Evolutionary conservation across 2,888 invertebrate species (phyloP).

Genomic region (Hypercompe scribonia): DNA sequence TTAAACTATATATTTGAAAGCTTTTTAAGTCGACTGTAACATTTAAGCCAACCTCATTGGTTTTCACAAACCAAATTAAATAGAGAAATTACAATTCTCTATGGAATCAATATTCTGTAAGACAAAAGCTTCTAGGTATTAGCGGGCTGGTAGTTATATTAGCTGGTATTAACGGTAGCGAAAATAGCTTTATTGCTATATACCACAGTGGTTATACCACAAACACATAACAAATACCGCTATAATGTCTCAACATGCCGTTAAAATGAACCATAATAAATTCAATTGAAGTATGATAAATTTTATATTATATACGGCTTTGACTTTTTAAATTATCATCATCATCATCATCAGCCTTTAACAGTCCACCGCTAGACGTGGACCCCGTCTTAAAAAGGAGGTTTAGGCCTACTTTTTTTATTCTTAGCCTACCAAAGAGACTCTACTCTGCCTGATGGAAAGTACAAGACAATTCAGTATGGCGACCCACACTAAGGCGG

Average conservation of each 20-base stretch:
- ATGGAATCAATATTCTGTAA: neutral
- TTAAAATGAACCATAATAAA: neutral
- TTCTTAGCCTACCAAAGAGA: too few species aligned
- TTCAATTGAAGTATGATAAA: conserved; percentile 26
- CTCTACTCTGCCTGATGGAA: too few species aligned
- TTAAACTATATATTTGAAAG: neutral
- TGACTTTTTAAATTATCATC: too few species aligned
- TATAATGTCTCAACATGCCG: neutral
- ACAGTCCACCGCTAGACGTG: too few species aligned
- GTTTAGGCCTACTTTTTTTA: too few species aligned
- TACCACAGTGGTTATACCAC: neutral
- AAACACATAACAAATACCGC: neutral
- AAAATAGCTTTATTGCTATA: neutral
- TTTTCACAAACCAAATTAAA: neutral
- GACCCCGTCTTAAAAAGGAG: too few species aligned
- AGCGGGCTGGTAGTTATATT: too few species aligned
- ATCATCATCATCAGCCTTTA: too few species aligned
- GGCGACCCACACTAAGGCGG: too few species aligned
- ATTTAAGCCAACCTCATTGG: neutral
- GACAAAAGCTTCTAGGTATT: neutral
- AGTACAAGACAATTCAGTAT: too few species aligned
- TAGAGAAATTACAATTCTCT: too few species aligned
- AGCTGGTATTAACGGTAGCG: neutral
- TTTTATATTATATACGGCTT: neutral
- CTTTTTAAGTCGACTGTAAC: too few species aligned